These are phyloP conservation scores for Drosophila sucinea DNA, from an alignment of 1,140 invertebrate species.

Conservation along the genomic window DNA sequence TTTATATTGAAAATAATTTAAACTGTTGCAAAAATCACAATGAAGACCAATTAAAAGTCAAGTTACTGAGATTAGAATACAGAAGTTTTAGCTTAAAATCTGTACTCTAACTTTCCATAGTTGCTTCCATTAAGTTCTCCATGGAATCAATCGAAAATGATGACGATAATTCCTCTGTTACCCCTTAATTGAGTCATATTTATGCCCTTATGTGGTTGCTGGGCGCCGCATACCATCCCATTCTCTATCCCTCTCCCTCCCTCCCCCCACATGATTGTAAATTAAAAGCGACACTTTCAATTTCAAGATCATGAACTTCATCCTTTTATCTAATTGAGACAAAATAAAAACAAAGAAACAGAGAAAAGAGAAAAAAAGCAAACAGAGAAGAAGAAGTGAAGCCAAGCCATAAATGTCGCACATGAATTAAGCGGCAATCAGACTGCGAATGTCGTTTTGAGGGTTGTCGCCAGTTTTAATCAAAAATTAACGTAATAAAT, in stretches of 20 bases:
- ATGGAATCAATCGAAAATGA: neutral
- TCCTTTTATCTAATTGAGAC: constrained; percentile 23
- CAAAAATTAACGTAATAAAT: constrained; percentile 72
- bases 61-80: no score
- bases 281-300: constrained; percentile 22
- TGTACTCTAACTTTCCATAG: no score
- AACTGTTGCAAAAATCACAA: no score
- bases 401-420: constrained; percentile 38
- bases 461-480: constrained; percentile 52
- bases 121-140: no score
- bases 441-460: neutral
- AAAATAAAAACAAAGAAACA: neutral
- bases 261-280: neutral
- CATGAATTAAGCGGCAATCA: constrained; percentile 42
- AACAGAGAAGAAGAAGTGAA: neutral
- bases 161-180: neutral
- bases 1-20: no score
- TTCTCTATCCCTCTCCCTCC: no score
- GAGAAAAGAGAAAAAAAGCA: neutral
- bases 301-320: constrained; percentile 35
- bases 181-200: neutral
- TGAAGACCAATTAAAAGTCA: no score
- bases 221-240: neutral
- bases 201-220: neutral
- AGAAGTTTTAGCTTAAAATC: no score